Percentiles rank a stretch among this genome's conserved stretches.
Conservation (phyloP, 1,140 invertebrate species). For the Nephila pilipes region DNA sequence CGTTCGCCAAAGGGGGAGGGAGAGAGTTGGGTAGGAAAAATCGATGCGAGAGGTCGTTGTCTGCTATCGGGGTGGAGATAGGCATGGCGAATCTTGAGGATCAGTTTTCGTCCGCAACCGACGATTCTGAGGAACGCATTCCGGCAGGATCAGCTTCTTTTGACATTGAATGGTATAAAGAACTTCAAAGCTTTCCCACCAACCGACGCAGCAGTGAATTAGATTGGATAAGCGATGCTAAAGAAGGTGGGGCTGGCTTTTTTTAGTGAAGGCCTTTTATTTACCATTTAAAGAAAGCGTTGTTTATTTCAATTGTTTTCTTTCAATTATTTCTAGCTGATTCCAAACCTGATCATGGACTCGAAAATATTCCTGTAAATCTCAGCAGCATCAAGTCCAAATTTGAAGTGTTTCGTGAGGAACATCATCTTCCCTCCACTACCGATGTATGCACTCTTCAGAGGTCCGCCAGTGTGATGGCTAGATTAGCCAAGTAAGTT, state of each 20-base stretch:
- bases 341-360: conserved; percentile 92
- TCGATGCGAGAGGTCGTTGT: conserved; percentile 66
- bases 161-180: conserved; percentile 66
- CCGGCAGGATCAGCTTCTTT: conserved; percentile 25
- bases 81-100: conserved; percentile 63
- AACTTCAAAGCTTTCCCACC: conserved; percentile 64
- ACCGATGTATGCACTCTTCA: conserved; percentile 85
- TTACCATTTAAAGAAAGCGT: not conserved
- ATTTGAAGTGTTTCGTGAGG: conserved; percentile 85
- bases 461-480: conserved; percentile 88
- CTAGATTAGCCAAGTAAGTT: conserved; percentile 89
- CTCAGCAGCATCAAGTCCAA: conserved; percentile 89
- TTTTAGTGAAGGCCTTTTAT: not conserved
- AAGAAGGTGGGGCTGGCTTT: conserved; percentile 1
- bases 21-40: conserved; percentile 28
- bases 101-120: not conserved
- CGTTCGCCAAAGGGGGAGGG: conserved; percentile 35
- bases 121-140: conserved; percentile 32
- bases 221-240: conserved; percentile 51
- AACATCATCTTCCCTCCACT: conserved; percentile 84
- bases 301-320: not conserved
- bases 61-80: conserved; percentile 29
- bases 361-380: conserved; percentile 87
- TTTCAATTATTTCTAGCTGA: conserved; percentile 85
- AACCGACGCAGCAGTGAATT: conserved; percentile 35